phyloP scores from a whole-genome alignment of 1,140 invertebrate species.

The Mylabris phalerata region DNA sequence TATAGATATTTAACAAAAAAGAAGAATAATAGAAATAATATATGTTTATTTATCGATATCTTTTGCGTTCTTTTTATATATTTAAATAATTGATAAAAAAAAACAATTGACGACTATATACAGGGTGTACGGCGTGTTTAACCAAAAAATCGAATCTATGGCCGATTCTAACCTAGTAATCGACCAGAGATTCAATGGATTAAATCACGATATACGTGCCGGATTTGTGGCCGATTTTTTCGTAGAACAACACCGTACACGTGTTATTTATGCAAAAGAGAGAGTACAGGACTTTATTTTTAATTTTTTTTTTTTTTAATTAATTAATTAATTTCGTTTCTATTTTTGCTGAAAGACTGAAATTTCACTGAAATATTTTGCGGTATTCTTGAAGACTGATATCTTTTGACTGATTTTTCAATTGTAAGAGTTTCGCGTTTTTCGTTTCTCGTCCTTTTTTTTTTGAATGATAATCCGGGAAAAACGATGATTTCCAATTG shows the following conservation, averaged over 20 bases:
- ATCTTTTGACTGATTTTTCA: constrained; percentile 35
- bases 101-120: no score
- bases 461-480: background rate
- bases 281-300: no score
- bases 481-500: constrained; percentile 22
- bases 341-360: constrained; percentile 38
- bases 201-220: no score
- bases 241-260: no score
- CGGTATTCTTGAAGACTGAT: constrained; percentile 40
- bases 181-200: no score
- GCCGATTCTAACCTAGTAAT: no score
- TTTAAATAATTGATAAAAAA: background rate
- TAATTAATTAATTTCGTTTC: constrained; percentile 21
- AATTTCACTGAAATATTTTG: constrained; percentile 27
- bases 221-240: no score
- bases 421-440: no score
- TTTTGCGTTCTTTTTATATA: constrained; percentile 9
- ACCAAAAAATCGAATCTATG: no score
- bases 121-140: no score
- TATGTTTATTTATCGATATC: constrained; percentile 14
- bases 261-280: no score
- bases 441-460: background rate
- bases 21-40: constrained; percentile 9
- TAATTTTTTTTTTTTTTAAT: no score
- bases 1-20: background rate